Conservation (phyloP, 2,113 vertebrate genomes). For the Cebus imitator region DNA sequence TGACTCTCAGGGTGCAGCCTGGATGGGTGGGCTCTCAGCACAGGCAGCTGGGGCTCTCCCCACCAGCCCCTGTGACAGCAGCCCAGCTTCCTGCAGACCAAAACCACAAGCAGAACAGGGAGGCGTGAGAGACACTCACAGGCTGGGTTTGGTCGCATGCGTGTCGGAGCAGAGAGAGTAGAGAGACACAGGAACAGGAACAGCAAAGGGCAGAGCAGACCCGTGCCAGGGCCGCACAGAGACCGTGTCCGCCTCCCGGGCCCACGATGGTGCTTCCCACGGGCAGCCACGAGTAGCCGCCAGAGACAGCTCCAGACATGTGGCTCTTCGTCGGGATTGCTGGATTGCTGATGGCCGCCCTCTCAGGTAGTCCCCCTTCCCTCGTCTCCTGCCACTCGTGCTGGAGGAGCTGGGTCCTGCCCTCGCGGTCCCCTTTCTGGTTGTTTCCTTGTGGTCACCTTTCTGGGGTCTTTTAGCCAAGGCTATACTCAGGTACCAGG, state of each 20-base stretch:
- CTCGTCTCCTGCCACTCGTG: neutral
- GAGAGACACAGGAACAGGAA: neutral
- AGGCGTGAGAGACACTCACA: neutral
- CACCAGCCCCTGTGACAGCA: neutral
- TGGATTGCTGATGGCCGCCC: neutral
- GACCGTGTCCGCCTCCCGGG: neutral
- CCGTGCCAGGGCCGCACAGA: rapidly evolving
- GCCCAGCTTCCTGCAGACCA: conserved; percentile 81
- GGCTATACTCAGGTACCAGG: neutral
- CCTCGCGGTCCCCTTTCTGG: neutral
- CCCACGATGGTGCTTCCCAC: neutral
- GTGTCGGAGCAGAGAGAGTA: neutral
- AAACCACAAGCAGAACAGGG: conserved; percentile 66
- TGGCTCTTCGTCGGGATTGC: neutral
- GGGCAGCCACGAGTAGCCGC: rapidly evolving
- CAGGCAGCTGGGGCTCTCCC: conserved; percentile 19
- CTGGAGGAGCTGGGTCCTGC: neutral
- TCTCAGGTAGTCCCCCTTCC: conserved; percentile 60
- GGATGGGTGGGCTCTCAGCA: neutral
- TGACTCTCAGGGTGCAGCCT: neutral
- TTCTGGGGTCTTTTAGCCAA: neutral
- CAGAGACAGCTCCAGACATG: neutral
- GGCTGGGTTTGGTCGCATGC: conserved; percentile 4
- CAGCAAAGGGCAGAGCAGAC: neutral
- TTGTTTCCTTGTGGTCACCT: neutral